Conservation (phyloP, 2,888 invertebrate genomes). For the Drosophila kokeensis region DNA sequence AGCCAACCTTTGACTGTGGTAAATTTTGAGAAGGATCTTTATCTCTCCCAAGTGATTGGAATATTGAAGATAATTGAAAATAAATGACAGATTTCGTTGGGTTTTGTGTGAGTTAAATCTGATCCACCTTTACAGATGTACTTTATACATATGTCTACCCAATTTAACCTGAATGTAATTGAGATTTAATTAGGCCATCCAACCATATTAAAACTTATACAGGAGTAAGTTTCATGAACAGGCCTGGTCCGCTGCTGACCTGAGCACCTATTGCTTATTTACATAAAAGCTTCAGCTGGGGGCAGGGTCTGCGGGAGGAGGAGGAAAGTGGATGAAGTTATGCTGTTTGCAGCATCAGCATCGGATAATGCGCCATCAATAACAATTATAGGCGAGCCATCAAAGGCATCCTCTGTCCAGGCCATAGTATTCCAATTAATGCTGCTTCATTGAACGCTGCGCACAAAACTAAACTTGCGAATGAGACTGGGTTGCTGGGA, state of each 20-base stretch:
- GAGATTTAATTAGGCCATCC: conserved; percentile 10
- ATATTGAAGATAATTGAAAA: not conserved
- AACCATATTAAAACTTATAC: not conserved
- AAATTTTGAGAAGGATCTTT: not conserved
- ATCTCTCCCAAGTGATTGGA: rapidly evolving
- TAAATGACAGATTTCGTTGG: not conserved
- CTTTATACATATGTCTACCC: no score
- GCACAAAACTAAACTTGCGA: conserved; percentile 42
- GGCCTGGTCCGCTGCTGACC: conserved; percentile 18
- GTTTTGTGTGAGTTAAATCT: not conserved
- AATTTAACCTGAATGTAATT: not conserved
- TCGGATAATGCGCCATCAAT: conserved; percentile 71
- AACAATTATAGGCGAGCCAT: conserved; percentile 66
- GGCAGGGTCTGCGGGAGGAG: no score
- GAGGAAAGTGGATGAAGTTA: conserved; percentile 12
- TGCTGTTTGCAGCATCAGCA: conserved; percentile 6
- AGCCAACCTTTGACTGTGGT: not conserved
- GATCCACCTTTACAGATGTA: not conserved
- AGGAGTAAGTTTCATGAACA: conserved; percentile 28
- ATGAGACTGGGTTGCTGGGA: not conserved
- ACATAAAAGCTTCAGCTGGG: conserved; percentile 35
- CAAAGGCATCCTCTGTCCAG: conserved; percentile 62
- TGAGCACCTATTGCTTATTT: conserved; percentile 32
- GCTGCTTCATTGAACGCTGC: conserved; percentile 70
- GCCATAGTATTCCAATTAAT: conserved; percentile 72